Evolutionary conservation across 1,140 invertebrate genomes (phyloP), one percentile per base, ranked within the genome.

Genomic region (Myzus persicae): DNA sequence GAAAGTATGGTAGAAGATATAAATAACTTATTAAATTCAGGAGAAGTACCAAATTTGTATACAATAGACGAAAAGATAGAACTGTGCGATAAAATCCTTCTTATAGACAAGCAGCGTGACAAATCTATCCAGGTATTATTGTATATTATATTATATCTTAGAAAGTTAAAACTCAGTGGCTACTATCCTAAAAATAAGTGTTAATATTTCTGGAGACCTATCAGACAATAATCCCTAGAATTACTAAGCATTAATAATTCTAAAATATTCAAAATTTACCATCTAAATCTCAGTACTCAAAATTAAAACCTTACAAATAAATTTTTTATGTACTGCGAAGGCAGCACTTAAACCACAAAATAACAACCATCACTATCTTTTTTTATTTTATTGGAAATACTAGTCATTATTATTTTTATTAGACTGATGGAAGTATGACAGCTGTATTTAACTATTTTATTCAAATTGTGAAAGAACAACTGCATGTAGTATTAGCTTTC

Each of bases 371-470:
- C 1, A 76, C 14, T 76, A 8, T 26, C 26, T 76, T 3, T 76
- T 76, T 51, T 76, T 18, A n/a, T n/a, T 76, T 76, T 51, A 51
- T 67, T 76, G 31, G 31, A 44, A 44, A 85, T 42, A n/a, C 1
- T 20, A 44, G n/a, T 3, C 5, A 18, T 48, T 31, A 14, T 26
- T 81, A 31, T 54, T 87, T 54, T 91, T 48, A 9, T 93, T 95
- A 97, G 96, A 99, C 98, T 1, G 98, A 99, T 95, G 98, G 98
- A 6, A 98, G 98, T 94, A 96, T 97, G 0, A 97, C 98, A 0
- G 97, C 98, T 0, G 95, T 99, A n/a, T 99, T 98, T 95, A 98
- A 99, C 95, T 97, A 99, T 94, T 99, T 99, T 95, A 96, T 99
- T 36, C 96, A 98, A 95, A 97, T 98, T 94, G 97, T 98, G 22